Evolutionary conservation across 2,113 vertebrate genomes (phyloP).

Genomic region (Mormyrus iriodes): DNA sequence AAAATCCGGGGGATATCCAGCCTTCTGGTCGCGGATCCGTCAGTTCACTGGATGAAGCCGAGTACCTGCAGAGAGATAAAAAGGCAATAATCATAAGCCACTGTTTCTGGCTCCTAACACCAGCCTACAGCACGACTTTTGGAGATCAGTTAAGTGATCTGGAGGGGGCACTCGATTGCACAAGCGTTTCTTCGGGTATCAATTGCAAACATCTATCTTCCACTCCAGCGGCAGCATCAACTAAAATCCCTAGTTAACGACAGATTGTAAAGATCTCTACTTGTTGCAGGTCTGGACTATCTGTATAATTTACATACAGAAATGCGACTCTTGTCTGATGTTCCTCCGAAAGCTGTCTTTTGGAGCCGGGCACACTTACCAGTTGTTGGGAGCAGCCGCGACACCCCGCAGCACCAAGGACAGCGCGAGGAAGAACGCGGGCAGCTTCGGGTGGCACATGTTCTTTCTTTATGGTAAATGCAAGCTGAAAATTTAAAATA

Average conservation of each 20-base stretch:
- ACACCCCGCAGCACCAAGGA: conserved; percentile 61
- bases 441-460: conserved; percentile 69
- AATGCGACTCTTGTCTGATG: not conserved
- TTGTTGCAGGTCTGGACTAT: not conserved
- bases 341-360: conserved; percentile 21
- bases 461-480: conserved; percentile 23
- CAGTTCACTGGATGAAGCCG: conserved; percentile 48
- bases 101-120: not conserved
- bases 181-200: not conserved
- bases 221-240: not conserved
- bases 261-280: not conserved
- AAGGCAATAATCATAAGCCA: not conserved
- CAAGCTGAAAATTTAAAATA: not conserved
- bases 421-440: conserved; percentile 60
- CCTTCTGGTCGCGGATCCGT: conserved; percentile 48
- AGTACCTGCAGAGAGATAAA: conserved; percentile 49
- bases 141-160: not conserved
- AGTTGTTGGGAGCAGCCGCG: conserved; percentile 64
- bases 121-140: not conserved
- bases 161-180: not conserved
- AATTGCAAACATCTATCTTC: not conserved
- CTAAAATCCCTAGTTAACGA: not conserved
- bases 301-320: not conserved
- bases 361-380: conserved; percentile 59
- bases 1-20: conserved; percentile 53